Percentiles rank a stretch among this genome's conserved stretches.
Evolutionary conservation across 2,113 vertebrate species (phyloP).

Genomic region (Phalacrocorax aristotelis): DNA sequence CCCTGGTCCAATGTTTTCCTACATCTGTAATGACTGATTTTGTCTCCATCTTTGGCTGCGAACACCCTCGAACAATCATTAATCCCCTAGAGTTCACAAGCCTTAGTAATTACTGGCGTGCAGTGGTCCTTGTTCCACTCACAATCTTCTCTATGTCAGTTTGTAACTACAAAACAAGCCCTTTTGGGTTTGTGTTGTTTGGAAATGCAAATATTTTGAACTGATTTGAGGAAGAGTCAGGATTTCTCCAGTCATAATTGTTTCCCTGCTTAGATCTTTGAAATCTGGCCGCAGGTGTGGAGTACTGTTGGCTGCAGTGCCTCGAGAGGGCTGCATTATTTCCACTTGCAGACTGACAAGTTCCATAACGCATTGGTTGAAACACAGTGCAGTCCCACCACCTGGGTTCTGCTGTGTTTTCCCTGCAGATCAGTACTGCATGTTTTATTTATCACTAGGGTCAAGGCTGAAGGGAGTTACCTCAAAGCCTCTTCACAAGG

Average conservation of each 20-base stretch:
- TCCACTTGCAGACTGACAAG: neutral
- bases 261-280: neutral
- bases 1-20: neutral
- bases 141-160: neutral
- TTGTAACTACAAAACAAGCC: neutral
- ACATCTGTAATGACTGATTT: neutral
- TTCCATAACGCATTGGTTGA: fast-evolving
- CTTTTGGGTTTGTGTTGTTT: neutral
- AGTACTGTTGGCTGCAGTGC: neutral
- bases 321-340: neutral
- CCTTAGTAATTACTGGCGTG: neutral
- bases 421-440: neutral
- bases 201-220: neutral
- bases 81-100: neutral
- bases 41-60: neutral
- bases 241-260: neutral
- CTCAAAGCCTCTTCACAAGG: neutral
- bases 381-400: neutral
- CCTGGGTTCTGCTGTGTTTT: neutral
- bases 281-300: neutral
- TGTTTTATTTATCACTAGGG: neutral
- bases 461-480: neutral
- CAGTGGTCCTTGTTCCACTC: neutral
- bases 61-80: neutral
- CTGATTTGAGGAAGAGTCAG: neutral